Percentiles rank a stretch among this genome's conserved stretches.
These are phyloP conservation scores for Melozone crissalis DNA, from an alignment of 2,113 vertebrate genomes.

Conservation along the genomic window DNA sequence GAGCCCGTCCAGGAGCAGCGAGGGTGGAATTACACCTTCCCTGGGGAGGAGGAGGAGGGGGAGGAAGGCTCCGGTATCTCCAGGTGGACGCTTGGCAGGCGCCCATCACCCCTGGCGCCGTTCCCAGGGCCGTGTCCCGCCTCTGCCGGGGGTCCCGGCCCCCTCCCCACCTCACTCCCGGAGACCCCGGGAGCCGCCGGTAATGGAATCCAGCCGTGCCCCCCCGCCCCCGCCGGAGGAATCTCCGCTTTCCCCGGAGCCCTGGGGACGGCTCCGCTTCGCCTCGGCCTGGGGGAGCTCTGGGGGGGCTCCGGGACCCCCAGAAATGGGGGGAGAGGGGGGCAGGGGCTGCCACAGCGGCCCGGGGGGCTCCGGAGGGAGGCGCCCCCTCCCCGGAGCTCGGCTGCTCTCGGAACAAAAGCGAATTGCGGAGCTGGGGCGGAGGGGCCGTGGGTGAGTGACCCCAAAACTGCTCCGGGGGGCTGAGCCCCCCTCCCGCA, in stretches of 20 bases:
- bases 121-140: neutral
- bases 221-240: neutral
- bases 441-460: neutral
- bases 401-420: neutral
- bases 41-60: neutral
- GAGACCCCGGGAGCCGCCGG: neutral
- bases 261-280: neutral
- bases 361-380: too few relatives aligned
- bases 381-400: neutral
- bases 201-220: neutral
- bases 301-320: neutral
- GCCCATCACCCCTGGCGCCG: neutral
- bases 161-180: neutral
- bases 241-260: neutral
- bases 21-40: conserved; percentile 26
- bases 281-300: neutral
- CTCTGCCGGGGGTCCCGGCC: neutral
- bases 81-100: neutral
- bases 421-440: neutral
- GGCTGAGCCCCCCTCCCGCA: neutral
- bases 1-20: neutral
- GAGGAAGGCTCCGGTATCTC: neutral
- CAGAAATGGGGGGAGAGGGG: neutral
- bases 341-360: neutral
- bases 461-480: neutral